phyloP scores from a whole-genome alignment of 2,888 invertebrate genomes.

The Cephus pygmeus region DNA sequence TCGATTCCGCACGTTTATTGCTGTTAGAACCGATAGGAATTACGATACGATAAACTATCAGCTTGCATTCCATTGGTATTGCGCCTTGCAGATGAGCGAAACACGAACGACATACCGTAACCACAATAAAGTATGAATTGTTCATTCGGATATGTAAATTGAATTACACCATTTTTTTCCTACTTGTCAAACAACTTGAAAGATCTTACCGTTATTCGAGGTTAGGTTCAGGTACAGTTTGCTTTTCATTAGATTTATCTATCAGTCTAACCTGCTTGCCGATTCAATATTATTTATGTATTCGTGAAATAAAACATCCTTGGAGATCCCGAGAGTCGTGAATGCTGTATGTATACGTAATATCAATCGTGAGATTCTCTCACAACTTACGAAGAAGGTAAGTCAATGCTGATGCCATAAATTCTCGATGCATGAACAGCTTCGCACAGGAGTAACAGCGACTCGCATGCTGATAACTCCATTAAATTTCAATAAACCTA shows the following conservation, averaged over 20 bases:
- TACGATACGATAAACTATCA: slow-evolving; percentile 52
- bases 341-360: neutral
- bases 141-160: neutral
- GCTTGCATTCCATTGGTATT: slow-evolving; percentile 48
- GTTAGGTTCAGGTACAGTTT: neutral
- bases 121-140: neutral
- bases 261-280: neutral
- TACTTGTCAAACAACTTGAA: neutral
- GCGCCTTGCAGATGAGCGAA: slow-evolving; percentile 35
- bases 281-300: neutral
- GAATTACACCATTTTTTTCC: neutral
- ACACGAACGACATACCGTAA: neutral
- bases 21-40: slow-evolving; percentile 46
- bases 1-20: slow-evolving; percentile 26
- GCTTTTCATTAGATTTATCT: neutral
- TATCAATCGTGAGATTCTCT: neutral
- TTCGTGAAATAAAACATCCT: neutral
- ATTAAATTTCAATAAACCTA: slow-evolving; percentile 38
- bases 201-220: neutral
- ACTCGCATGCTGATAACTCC: slow-evolving; percentile 33
- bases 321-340: neutral
- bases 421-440: slow-evolving; percentile 24
- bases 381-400: neutral
- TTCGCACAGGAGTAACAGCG: slow-evolving; percentile 18
- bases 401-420: slow-evolving; percentile 19